Evolutionary conservation across 1,140 invertebrate species (phyloP).

Genomic region (Macrobrachium nipponense): DNA sequence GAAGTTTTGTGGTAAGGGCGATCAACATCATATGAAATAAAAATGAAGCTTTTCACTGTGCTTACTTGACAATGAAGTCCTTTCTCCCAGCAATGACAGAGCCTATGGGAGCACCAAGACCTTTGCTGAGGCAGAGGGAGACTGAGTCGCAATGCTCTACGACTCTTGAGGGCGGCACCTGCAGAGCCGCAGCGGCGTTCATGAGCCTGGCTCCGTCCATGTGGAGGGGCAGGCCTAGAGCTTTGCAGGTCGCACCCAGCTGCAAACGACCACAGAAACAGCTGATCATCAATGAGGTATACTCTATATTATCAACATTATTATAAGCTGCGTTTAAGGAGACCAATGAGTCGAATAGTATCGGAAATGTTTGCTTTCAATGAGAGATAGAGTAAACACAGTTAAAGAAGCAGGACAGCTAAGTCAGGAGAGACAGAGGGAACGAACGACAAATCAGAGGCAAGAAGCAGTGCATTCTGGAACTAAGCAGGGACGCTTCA

Average conservation of each 20-base stretch:
- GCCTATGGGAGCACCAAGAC: constrained; percentile 90
- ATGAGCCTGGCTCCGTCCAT: constrained; percentile 94
- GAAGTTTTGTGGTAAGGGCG: neutral
- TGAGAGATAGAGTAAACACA: neutral
- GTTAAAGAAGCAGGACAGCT: neutral
- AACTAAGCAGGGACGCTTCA: no score
- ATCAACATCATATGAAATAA: neutral
- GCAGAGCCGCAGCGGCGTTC: constrained; percentile 82
- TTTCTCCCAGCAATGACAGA: constrained; percentile 84
- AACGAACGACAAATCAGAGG: neutral
- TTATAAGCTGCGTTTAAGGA: no score
- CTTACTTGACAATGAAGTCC: constrained; percentile 81
- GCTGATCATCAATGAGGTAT: neutral
- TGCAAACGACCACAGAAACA: no score
- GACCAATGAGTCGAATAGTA: no score
- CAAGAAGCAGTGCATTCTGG: no score
- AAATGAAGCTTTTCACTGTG: neutral
- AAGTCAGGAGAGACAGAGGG: neutral
- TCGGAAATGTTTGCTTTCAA: no score
- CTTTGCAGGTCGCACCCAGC: constrained; percentile 76
- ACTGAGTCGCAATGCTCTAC: constrained; percentile 82
- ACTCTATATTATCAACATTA: no score
- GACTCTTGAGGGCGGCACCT: constrained; percentile 73
- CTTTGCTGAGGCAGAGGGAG: constrained; percentile 86
- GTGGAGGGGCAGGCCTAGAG: constrained; percentile 80